Evolutionary conservation across 2,113 vertebrate genomes (phyloP).

Genomic region (Rana temporaria): DNA sequence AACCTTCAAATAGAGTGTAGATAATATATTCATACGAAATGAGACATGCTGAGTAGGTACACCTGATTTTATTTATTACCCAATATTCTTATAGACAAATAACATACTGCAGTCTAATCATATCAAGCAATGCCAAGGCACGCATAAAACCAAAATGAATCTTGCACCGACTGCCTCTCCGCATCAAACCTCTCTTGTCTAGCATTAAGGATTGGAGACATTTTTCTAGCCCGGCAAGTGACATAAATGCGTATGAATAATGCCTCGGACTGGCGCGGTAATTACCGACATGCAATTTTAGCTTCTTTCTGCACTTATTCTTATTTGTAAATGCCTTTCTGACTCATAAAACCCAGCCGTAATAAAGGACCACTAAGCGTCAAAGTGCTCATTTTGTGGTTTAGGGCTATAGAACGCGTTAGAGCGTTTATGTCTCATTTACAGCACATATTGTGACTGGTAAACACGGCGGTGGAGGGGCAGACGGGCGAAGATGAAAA

Average conservation of each 20-base stretch:
- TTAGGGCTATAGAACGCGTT: slow-evolving; percentile 45
- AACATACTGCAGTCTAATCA: neutral
- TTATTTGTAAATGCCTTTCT: slow-evolving; percentile 50
- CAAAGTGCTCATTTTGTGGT: slow-evolving; percentile 49
- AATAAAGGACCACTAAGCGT: slow-evolving; percentile 41
- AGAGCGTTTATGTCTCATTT: slow-evolving; percentile 44
- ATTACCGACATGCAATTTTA: slow-evolving; percentile 49
- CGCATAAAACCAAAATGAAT: slow-evolving; percentile 4
- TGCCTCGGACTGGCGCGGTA: slow-evolving; percentile 32
- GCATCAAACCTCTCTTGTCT: slow-evolving; percentile 8
- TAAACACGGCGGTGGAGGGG: slow-evolving; percentile 7
- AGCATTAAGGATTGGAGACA: slow-evolving; percentile 10
- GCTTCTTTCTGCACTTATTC: slow-evolving; percentile 36
- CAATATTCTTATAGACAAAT: slow-evolving; percentile 13
- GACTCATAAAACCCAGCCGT: slow-evolving; percentile 38
- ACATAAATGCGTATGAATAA: slow-evolving; percentile 33
- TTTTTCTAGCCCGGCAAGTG: slow-evolving; percentile 9
- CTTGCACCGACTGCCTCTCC: neutral
- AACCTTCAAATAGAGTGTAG: neutral
- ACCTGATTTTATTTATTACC: slow-evolving; percentile 14
- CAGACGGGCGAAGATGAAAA: neutral
- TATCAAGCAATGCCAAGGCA: neutral
- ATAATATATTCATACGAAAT: slow-evolving; percentile 8
- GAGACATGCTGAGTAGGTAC: neutral
- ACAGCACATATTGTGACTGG: slow-evolving; percentile 33